Conservation (phyloP, 2,888 invertebrate species). For the Lordiphosa andalusiaca region DNA sequence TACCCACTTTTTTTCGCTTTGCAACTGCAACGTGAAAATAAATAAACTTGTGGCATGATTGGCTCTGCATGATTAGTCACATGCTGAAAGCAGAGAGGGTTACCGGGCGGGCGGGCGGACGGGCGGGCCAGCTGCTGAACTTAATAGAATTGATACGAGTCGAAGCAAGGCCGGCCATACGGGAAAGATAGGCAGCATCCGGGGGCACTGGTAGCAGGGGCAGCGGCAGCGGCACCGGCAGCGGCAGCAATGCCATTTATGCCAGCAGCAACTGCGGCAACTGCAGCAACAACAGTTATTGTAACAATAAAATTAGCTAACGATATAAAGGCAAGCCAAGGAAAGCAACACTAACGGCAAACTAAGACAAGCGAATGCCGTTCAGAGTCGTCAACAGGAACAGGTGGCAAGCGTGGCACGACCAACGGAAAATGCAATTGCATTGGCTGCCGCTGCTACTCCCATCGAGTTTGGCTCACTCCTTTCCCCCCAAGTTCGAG, state of each 20-base stretch:
- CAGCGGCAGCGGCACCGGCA: slow-evolving; percentile 10
- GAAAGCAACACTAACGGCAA: slow-evolving; percentile 70
- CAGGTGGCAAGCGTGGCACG: slow-evolving; percentile 73
- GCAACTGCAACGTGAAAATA: slow-evolving; percentile 70
- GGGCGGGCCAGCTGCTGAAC: slow-evolving; percentile 47
- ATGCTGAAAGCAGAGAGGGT: slow-evolving; percentile 47
- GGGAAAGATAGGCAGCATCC: slow-evolving; percentile 59
- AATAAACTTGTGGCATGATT: slow-evolving; percentile 74
- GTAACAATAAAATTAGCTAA: slow-evolving; percentile 75
- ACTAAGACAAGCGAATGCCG: slow-evolving; percentile 51
- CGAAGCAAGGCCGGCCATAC: slow-evolving; percentile 66
- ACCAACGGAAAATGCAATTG: slow-evolving; percentile 62
- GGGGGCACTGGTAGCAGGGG: slow-evolving; percentile 14
- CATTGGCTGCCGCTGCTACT: slow-evolving; percentile 12
- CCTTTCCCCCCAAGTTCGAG: slow-evolving; percentile 35
- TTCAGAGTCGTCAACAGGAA: slow-evolving; percentile 49
- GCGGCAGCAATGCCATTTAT: slow-evolving; percentile 51
- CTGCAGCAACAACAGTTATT: slow-evolving; percentile 68
- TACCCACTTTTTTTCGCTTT: slow-evolving; percentile 58
- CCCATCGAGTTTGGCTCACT: slow-evolving; percentile 14
- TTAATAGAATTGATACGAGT: slow-evolving; percentile 71
- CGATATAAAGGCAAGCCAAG: slow-evolving; percentile 62
- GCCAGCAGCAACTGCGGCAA: slow-evolving; percentile 40
- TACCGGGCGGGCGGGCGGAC: neutral
- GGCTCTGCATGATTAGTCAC: slow-evolving; percentile 73